phyloP scores from a whole-genome alignment of 2,113 vertebrate species.

The Otis tarda region DNA sequence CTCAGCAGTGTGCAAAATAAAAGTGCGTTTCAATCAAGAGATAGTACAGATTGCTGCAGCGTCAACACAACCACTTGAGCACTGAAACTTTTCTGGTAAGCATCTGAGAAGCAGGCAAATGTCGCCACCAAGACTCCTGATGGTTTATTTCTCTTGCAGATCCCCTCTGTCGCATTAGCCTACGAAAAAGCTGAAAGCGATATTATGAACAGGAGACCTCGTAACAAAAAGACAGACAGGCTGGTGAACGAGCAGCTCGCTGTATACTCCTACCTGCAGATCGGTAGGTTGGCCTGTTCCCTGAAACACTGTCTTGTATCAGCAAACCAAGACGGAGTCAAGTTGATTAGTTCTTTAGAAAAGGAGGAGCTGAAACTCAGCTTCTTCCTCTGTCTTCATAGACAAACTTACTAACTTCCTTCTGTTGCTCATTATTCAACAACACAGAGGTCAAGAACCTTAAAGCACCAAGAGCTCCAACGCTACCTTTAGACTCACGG shows the following conservation, averaged over 20 bases:
- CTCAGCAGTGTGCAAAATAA: not conserved
- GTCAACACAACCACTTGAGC: not conserved
- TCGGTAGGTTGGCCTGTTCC: constrained; percentile 57
- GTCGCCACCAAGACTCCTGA: not conserved
- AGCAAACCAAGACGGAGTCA: not conserved
- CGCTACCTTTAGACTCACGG: not conserved
- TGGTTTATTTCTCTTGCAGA: constrained; percentile 45
- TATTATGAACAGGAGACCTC: constrained; percentile 83
- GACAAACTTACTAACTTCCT: not conserved
- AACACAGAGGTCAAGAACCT: not conserved
- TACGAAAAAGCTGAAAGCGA: constrained; percentile 83
- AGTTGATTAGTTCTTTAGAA: not conserved
- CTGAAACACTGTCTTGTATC: accelerated
- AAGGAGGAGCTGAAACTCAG: not conserved
- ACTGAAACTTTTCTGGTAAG: not conserved
- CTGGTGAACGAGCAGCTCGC: constrained; percentile 78
- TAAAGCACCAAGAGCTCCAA: not conserved
- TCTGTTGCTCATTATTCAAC: not conserved
- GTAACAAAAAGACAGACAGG: constrained; percentile 76
- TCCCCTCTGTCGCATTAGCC: constrained; percentile 81
- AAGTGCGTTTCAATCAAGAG: not conserved
- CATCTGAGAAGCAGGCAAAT: accelerated
- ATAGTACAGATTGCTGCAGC: not conserved
- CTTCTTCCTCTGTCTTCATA: not conserved
- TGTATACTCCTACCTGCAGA: constrained; percentile 80